Base-by-base conservation (phyloP, 1,140 invertebrate genomes). In the Leptinotarsa undecemlineata region DNA sequence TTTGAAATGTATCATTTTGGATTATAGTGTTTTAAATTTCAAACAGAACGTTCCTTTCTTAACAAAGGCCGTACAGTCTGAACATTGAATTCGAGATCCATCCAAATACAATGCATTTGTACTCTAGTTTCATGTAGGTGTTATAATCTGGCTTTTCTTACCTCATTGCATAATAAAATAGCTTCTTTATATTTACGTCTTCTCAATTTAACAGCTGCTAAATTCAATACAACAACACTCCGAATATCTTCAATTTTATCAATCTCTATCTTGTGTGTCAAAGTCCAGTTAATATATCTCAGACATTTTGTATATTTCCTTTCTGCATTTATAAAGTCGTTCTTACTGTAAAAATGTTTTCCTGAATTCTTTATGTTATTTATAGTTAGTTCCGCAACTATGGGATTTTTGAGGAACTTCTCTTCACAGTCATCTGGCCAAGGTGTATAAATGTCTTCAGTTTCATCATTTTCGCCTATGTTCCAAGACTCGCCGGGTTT, bases 251-350 rank as follows among this genome's bases (percentile, higher is more conserved):
- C 62, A 17, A 76, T 71, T 23, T 62, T 19, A 74, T 79, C 70
- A 69, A 75, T 64, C 69, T 82, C 75, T 74, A 85, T 79, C 64
- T 79, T 82, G 26, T 80, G 82, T 73, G 81, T 82, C 75, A 71
- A 82, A 75, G 88, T 88, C 87, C 89, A 89, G 17, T 88, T 81
- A 68, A 90, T 88, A 82, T 92, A 95, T 72, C 92, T 87, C 75
- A 93, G 84, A 6, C 91, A 90, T 86, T 95, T 95, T 67, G 88
- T 89, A 81, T 95, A 95, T 80, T 94, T 94, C 78, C 87, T 87
- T 74, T 88, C 86, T 17, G 93, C 91, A 64, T 87, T 85, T 1
- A 83, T 68, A 84, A 87, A 93, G 68, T 90, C 86, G 61, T 90
- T 86, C 71, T 88, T 87, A 63, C 86, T 86, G 85, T 89, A 95